These are phyloP conservation scores for Tholera decimalis DNA, from an alignment of 2,888 invertebrate species.

Conservation along the genomic window DNA sequence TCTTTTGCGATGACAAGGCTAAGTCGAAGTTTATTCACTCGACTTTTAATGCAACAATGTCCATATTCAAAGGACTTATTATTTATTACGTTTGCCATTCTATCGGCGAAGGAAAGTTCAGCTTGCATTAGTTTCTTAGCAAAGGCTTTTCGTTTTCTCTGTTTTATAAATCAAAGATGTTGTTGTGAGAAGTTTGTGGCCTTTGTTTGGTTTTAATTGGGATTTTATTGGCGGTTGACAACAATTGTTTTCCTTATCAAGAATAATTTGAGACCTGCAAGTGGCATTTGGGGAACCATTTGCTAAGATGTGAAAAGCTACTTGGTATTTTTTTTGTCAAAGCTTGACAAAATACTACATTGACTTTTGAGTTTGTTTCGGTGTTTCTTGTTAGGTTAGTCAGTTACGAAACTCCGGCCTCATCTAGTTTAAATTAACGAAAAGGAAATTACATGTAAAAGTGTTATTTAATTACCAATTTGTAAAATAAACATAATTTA, in stretches of 20 bases:
- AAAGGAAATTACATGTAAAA: too few relatives aligned
- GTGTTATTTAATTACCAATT: too few relatives aligned
- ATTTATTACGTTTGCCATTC: conserved; percentile 39
- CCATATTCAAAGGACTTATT: conserved; percentile 28
- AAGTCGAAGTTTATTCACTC: conserved; percentile 52
- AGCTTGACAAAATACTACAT: too few relatives aligned
- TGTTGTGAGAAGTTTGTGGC: background rate
- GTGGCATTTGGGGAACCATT: too few relatives aligned
- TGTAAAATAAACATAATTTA: too few relatives aligned
- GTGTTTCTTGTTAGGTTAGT: too few relatives aligned
- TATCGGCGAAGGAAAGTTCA: conserved; percentile 37
- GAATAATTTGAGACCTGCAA: background rate
- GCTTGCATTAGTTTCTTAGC: conserved; percentile 17
- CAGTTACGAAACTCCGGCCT: too few relatives aligned
- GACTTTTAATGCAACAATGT: conserved; percentile 55
- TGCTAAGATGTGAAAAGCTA: too few relatives aligned
- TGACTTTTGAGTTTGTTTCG: too few relatives aligned
- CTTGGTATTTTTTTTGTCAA: too few relatives aligned
- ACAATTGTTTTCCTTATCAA: background rate
- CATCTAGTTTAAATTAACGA: too few relatives aligned
- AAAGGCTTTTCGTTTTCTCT: conserved; percentile 19
- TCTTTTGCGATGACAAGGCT: conserved; percentile 58
- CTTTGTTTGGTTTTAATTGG: conserved; percentile 24
- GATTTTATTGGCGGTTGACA: background rate
- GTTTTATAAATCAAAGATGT: conserved; percentile 9